Evolutionary conservation across 2,797 vertebrate species (phyloP), one percentile per base, ranked within the genome.

Genomic region (Loris lydekkerianus): DNA sequence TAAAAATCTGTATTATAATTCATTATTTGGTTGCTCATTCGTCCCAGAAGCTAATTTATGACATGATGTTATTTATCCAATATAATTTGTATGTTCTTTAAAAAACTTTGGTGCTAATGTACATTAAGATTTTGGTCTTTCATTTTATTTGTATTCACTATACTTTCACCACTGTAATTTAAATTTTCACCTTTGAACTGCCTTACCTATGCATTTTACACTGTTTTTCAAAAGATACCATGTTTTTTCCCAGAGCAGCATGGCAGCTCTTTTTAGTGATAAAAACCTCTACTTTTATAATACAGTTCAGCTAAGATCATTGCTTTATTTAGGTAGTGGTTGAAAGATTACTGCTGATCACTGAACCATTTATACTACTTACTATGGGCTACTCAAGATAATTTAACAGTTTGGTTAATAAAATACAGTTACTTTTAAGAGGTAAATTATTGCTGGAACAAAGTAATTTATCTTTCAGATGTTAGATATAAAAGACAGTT

Each of bases 321-420:
- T 82, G 13, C 3, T 96, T 31, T 95, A 80, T 97, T 97, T 97
- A 63, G 40, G 25, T 80, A 83, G 9, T 56, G 72, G 92, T 93
- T 97, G 96, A 97, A 95, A 89, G 84, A 92, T 96, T 96, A 91
- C 53, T 96, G 5, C 70, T 93, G 21, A 43, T 27, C 86, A 97
- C 29, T 2, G 63, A 97, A 73, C 49, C 7, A 91, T 94, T 96
- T 98, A 70, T 61, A 90, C 1, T 89, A 29, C 29, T 97, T 97
- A 96, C 83, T 86, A 8, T 11, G 89, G 58, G 46, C 25, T 69
- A 83, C 34, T 97, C 88, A 97, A 97, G 91, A 97, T 97, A 95
- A 97, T 81, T 72, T 94, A 97, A 97, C 97, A 40, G 46, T 13
- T 97, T 97, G 23, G 63, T 85, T 98, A 97, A 97, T 97, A 97